Base-by-base conservation (phyloP, 1,140 invertebrate species). In the Zaprionus ghesquierei region DNA sequence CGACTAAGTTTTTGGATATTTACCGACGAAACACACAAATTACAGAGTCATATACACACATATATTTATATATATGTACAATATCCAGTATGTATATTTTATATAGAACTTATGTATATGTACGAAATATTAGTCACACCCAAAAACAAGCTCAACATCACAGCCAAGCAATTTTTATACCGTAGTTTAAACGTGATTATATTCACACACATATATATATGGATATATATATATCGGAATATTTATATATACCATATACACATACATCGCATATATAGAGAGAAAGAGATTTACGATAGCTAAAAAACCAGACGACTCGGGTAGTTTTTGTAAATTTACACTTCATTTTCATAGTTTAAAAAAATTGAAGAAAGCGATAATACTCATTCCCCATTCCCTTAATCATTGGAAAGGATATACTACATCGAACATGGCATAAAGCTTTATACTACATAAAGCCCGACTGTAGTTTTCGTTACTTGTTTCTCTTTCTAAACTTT, bases 161-260 rank as follows among this genome's bases (percentile, higher is more conserved):
- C 66, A 75, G 66, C 60, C 54, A 75, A 75, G 60, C 54, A 75
- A 70, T 75, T 75, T 70, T 64, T 70, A 69, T 75, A 69, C 54
- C 18, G 20, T 59, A 72, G 62, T 46, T 66, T 58, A 65, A 53
- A 66, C 10, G 25, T 27, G 25, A 65, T 27, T 56, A 56, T 49
- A 62, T 71, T 56, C 41, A 53, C 31, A 33, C 6, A 66, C 18
- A 53, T 50, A 38, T 54, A 38, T 9, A 55, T 12, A 70, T 58
- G 51, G 31, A 62, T 38, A 61, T 22, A 59, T 23, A 38, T 38
- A 63, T 35, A 56, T 29, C 38, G 18, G 41, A 20, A 29, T 51
- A 53, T 60, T 22, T 51, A 68, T 46, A 22, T 15, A 38, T n/a
- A n/a, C n/a, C n/a, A n/a, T 50, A 51, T 49, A 27, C 27, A 58